These are phyloP conservation scores for Chesias legatella DNA, from an alignment of 2,888 invertebrate species.

Conservation along the genomic window DNA sequence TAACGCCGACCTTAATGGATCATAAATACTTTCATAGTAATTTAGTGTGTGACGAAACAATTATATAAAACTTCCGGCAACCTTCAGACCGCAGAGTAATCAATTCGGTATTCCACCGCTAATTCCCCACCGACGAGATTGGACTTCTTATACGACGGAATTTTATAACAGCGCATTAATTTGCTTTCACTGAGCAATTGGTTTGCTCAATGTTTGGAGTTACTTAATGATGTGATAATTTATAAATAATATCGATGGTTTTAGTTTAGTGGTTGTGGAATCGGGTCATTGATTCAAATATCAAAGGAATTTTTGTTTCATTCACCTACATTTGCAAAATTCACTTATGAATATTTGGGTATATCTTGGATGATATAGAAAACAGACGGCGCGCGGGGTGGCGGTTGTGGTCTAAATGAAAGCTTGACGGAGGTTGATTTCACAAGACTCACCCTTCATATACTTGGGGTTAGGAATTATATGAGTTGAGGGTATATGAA, in stretches of 20 bases:
- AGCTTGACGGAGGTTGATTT: slow-evolving; percentile 19
- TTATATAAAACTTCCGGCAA: slow-evolving; percentile 43
- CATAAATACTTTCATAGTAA: slow-evolving; percentile 55
- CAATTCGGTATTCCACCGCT: slow-evolving; percentile 19
- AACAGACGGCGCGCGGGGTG: no score
- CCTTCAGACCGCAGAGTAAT: slow-evolving; percentile 29
- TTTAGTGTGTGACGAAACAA: slow-evolving; percentile 42
- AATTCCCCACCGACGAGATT: slow-evolving; percentile 19
- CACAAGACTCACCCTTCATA: slow-evolving; percentile 5
- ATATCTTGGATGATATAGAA: neutral
- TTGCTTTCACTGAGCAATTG: slow-evolving; percentile 7
- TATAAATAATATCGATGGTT: no score
- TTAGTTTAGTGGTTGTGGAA: no score
- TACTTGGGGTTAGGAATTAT: neutral
- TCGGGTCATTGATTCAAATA: no score
- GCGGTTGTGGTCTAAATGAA: slow-evolving; percentile 4
- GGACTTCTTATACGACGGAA: slow-evolving; percentile 10
- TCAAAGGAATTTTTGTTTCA: no score
- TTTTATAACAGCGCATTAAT: slow-evolving; percentile 9
- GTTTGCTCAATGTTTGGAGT: neutral
- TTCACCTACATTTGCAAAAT: no score
- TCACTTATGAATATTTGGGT: neutral
- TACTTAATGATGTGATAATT: no score
- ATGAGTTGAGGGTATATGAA: no score
- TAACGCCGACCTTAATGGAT: slow-evolving; percentile 57